A percentile compares a stretch with the other conserved stretches of the same genome.
Conservation (phyloP, 35 echinoderm and acorn worm genomes). For the Ophiothrix spiculata region DNA sequence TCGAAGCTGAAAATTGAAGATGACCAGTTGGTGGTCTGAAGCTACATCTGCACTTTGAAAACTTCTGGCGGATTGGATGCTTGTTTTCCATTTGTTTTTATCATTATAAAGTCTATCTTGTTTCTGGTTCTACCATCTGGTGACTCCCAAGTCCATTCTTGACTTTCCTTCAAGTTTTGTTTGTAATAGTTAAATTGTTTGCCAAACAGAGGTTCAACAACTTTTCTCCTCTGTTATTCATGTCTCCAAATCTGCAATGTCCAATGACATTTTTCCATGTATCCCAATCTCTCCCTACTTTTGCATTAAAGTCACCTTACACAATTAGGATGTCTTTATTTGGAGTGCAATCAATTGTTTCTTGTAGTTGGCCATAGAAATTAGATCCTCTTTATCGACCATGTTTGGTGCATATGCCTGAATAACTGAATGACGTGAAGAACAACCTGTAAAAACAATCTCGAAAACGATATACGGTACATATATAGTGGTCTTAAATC, state of each 20-base stretch:
- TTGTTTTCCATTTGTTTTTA: background rate
- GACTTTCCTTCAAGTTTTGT: background rate
- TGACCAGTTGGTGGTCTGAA: background rate
- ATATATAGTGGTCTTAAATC: too few species aligned
- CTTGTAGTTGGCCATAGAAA: too few species aligned
- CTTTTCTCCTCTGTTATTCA: too few species aligned
- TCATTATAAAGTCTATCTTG: background rate
- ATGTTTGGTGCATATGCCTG: too few species aligned
- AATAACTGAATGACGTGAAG: too few species aligned
- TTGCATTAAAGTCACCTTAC: background rate
- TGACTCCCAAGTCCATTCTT: background rate
- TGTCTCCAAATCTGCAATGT: background rate
- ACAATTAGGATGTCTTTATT: too few species aligned
- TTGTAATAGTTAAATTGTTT: background rate
- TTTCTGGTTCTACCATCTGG: background rate
- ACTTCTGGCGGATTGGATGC: background rate
- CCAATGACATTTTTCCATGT: background rate
- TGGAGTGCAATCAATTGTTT: too few species aligned
- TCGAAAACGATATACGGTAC: too few species aligned
- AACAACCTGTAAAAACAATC: too few species aligned
- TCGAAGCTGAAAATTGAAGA: background rate
- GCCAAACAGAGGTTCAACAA: too few species aligned
- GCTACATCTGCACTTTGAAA: background rate
- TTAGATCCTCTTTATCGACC: too few species aligned
- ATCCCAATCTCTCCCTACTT: background rate